A percentile compares a stretch with the other conserved stretches of the same genome.
Conservation (phyloP, 2,888 invertebrate genomes). For the Stramonita haemastoma region DNA sequence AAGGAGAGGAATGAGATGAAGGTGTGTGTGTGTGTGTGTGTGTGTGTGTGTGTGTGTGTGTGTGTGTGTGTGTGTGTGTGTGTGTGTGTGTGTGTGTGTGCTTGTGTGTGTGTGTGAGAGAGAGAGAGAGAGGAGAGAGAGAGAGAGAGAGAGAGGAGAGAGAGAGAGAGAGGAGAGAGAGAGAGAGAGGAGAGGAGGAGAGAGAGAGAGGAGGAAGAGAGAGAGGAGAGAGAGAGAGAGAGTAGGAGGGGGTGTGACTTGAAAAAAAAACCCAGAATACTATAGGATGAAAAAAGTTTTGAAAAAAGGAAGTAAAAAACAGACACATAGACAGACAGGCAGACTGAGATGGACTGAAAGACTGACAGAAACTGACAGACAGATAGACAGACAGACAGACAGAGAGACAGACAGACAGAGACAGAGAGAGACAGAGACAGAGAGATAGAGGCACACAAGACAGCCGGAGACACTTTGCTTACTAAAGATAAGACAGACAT, state of each 20-base stretch:
- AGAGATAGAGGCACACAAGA: too few relatives aligned
- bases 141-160: too few relatives aligned
- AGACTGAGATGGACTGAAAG: neutral
- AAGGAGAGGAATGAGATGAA: neutral
- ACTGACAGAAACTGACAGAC: neutral
- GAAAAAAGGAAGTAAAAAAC: neutral
- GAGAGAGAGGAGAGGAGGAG: neutral
- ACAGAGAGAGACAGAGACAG: too few relatives aligned
- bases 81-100: slow-evolving; percentile 3
- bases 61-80: neutral
- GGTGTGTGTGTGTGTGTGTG: too few relatives aligned
- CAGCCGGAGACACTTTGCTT: too few relatives aligned
- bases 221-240: neutral
- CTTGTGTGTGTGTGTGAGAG: slow-evolving; percentile 24
- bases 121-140: slow-evolving; percentile 31
- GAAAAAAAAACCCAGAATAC: too few relatives aligned
- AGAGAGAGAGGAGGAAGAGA: neutral
- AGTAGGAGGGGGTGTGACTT: neutral
- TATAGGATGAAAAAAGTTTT: too few relatives aligned
- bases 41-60: neutral
- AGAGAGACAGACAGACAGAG: neutral
- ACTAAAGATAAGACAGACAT: too few relatives aligned
- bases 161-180: too few relatives aligned
- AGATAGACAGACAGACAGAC: neutral
- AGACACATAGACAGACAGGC: neutral